Conservation (phyloP, 2,113 vertebrate species). For the Phaetusa simplex region DNA sequence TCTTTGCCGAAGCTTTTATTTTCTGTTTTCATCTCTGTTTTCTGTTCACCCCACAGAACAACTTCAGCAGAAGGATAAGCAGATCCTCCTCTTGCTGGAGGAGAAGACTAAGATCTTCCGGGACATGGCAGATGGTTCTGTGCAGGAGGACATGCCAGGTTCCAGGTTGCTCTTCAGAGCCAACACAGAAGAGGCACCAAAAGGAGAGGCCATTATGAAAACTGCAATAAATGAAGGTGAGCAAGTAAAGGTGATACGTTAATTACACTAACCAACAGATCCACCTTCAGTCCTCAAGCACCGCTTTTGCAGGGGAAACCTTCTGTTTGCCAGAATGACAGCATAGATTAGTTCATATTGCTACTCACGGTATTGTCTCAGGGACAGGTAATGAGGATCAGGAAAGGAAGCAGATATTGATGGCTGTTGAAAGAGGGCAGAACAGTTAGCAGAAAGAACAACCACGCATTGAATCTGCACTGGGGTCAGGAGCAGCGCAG, state of each 20-base stretch:
- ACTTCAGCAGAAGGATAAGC: conserved; percentile 90
- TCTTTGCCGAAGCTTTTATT: neutral
- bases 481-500: neutral
- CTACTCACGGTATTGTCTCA: neutral
- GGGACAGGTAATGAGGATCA: neutral
- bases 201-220: conserved; percentile 89
- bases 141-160: conserved; percentile 70
- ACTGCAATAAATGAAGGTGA: conserved; percentile 91
- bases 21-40: neutral
- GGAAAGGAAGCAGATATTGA: neutral
- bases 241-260: neutral
- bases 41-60: conserved; percentile 75
- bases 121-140: conserved; percentile 84
- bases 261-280: neutral
- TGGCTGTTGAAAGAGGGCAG: neutral
- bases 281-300: neutral
- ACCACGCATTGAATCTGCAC: neutral
- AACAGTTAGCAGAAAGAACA: neutral
- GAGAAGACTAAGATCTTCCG: conserved; percentile 92
- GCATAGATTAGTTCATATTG: neutral
- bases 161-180: conserved; percentile 84
- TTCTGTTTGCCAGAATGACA: neutral
- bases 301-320: neutral
- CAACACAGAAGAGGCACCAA: conserved; percentile 82
- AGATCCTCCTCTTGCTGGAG: conserved; percentile 88